Evolutionary conservation across 2,888 invertebrate genomes (phyloP).

Genomic region (Subacronicta megacephala): DNA sequence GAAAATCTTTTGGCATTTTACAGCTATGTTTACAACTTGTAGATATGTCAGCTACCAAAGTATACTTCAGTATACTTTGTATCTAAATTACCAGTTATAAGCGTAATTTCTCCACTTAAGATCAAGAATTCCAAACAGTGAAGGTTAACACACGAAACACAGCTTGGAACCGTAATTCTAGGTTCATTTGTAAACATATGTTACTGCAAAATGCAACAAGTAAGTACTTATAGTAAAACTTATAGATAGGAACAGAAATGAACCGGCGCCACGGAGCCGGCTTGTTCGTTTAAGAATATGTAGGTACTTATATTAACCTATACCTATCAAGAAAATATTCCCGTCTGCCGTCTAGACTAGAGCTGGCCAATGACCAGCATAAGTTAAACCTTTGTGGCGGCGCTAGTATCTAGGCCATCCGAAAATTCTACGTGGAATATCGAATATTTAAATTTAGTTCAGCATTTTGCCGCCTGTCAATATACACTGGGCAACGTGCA

Average conservation of each 20-base stretch:
- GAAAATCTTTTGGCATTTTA: no score
- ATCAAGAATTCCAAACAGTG: no score
- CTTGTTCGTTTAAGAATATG: not conserved
- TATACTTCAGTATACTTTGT: no score
- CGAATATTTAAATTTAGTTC: not conserved
- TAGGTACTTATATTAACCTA: no score
- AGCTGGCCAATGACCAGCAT: slow-evolving; percentile 4
- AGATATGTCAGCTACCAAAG: no score
- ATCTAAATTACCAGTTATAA: no score
- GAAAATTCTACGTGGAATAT: not conserved
- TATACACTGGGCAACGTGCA: not conserved
- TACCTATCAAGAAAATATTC: slow-evolving; percentile 26
- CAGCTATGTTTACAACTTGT: no score
- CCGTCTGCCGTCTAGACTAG: slow-evolving; percentile 23
- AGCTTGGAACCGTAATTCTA: no score
- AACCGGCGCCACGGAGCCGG: slow-evolving; percentile 32
- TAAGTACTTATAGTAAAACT: not conserved
- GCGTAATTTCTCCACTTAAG: no score
- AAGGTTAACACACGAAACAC: no score
- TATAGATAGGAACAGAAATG: slow-evolving; percentile 8
- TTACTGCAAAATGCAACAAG: no score
- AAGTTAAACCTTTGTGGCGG: not conserved
- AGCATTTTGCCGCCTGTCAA: not conserved
- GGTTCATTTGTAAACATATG: no score
- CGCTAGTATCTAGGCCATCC: not conserved